These are phyloP conservation scores for Brachyistius frenatus DNA, from an alignment of 2,113 vertebrate genomes.

Conservation along the genomic window DNA sequence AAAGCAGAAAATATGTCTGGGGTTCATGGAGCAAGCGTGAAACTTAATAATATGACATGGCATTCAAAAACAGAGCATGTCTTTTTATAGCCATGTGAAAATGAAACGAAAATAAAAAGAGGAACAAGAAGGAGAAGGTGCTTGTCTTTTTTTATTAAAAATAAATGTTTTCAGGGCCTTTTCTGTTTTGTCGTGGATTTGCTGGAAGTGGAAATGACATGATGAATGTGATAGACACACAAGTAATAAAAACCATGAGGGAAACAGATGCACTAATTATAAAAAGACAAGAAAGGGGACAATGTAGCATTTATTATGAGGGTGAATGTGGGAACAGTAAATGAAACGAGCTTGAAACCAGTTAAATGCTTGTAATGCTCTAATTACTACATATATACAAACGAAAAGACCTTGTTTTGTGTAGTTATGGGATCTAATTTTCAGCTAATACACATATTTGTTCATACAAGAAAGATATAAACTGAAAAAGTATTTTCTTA, in stretches of 20 bases:
- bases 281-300: constrained; percentile 16
- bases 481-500: background rate
- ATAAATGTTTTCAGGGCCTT: background rate
- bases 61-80: constrained; percentile 60
- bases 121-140: constrained; percentile 13
- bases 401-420: constrained; percentile 11
- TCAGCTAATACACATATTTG: background rate
- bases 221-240: constrained; percentile 25
- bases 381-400: constrained; percentile 9
- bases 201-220: constrained; percentile 8
- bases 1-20: constrained; percentile 66
- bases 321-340: constrained; percentile 23
- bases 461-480: background rate
- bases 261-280: constrained; percentile 46
- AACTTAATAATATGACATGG: constrained; percentile 72
- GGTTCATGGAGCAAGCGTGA: constrained; percentile 65
- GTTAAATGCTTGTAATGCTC: constrained; percentile 14
- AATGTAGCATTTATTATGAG: constrained; percentile 30
- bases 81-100: constrained; percentile 65
- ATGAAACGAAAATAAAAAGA: constrained; percentile 35
- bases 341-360: constrained; percentile 36
- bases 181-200: constrained; percentile 27
- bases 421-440: constrained; percentile 6
- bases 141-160: constrained; percentile 9
- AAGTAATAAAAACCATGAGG: constrained; percentile 27